These are phyloP conservation scores for Idaea dimidiata DNA, from an alignment of 2,888 invertebrate genomes.

Conservation along the genomic window DNA sequence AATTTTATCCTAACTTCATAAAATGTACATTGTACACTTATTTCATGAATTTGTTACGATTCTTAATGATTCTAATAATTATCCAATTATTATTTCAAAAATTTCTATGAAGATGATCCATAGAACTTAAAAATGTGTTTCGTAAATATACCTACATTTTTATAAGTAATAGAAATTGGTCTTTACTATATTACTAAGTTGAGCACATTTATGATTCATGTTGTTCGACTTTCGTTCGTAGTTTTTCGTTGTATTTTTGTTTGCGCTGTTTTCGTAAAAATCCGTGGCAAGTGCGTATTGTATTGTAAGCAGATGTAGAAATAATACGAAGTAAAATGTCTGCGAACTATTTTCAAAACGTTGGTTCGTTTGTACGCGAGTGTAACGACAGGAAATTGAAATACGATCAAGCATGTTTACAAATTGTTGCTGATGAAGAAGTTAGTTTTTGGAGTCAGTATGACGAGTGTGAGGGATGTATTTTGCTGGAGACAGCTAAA, in stretches of 20 bases:
- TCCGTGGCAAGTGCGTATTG: neutral
- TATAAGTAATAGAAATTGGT: too few species aligned
- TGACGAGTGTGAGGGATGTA: conserved; percentile 69
- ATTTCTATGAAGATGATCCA: too few species aligned
- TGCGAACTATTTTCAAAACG: conserved; percentile 60
- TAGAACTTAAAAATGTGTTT: too few species aligned
- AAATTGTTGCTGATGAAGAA: conserved; percentile 51
- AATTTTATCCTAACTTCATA: too few species aligned
- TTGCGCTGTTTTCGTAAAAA: neutral
- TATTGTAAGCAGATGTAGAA: conserved; percentile 41
- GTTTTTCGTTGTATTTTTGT: neutral
- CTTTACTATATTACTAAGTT: neutral
- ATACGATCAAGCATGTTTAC: conserved; percentile 72
- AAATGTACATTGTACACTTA: too few species aligned
- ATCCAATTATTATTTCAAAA: too few species aligned
- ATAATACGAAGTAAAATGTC: conserved; percentile 46
- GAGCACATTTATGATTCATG: neutral
- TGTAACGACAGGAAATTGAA: conserved; percentile 57
- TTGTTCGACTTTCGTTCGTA: neutral
- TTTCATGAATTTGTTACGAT: too few species aligned
- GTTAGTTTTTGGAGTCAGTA: conserved; percentile 69
- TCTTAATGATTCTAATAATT: too few species aligned
- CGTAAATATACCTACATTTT: too few species aligned
- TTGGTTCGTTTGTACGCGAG: conserved; percentile 58
- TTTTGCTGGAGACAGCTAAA: conserved; percentile 43